Evolutionary conservation across 2,797 vertebrate species (phyloP).

Genomic region (Anableps anableps): DNA sequence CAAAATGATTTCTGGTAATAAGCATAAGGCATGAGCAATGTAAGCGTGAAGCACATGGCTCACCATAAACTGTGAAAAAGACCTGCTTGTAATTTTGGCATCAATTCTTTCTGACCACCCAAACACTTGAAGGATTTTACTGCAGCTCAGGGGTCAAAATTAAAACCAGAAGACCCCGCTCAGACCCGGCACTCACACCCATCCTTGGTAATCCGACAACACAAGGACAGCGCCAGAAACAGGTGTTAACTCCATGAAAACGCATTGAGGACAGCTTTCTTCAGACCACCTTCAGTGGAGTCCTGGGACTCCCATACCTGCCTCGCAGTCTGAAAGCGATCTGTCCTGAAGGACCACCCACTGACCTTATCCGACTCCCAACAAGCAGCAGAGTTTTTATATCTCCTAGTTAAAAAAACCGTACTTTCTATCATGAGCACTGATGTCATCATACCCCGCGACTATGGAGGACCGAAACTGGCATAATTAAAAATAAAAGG

Average conservation of each 20-base stretch:
- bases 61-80: constrained; percentile 35
- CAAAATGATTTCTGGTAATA: constrained; percentile 31
- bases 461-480: no score
- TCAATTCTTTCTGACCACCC: constrained; percentile 29
- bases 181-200: neutral
- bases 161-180: constrained; percentile 18
- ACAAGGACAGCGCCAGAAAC: neutral
- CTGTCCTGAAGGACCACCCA: neutral
- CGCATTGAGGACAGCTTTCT: neutral
- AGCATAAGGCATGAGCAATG: constrained; percentile 26
- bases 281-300: neutral
- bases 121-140: constrained; percentile 45
- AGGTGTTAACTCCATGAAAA: neutral
- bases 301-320: neutral
- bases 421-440: neutral
- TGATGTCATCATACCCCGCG: neutral
- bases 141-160: constrained; percentile 42
- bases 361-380: neutral
- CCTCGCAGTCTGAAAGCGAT: neutral
- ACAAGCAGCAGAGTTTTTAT: neutral
- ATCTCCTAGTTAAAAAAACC: neutral
- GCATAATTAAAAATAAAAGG: no score
- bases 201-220: neutral
- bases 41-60: constrained; percentile 22
- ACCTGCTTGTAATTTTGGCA: constrained; percentile 45